Conservation (phyloP, 2,888 invertebrate genomes). For the Chesias legatella region DNA sequence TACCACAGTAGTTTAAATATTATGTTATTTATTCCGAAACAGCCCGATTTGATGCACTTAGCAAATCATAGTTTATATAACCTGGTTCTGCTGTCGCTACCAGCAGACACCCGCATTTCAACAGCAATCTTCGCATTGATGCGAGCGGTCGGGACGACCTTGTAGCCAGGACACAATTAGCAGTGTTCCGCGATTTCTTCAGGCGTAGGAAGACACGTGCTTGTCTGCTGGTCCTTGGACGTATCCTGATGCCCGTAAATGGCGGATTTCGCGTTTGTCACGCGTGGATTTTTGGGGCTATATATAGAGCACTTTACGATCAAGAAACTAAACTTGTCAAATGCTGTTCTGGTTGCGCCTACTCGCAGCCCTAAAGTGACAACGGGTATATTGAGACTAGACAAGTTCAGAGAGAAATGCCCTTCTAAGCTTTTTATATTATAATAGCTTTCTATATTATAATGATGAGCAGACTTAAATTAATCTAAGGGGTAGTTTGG, state of each 20-base stretch:
- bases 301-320: neutral
- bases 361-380: no score
- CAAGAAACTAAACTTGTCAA: no score
- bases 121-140: constrained; percentile 70
- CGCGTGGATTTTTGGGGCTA: neutral
- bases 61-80: constrained; percentile 4
- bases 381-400: no score
- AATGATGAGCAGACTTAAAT: no score
- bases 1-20: no score
- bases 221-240: constrained; percentile 38
- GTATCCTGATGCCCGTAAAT: constrained; percentile 42
- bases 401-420: no score
- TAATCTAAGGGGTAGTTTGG: no score
- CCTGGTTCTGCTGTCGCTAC: constrained; percentile 35
- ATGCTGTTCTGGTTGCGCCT: no score
- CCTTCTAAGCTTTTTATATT: no score
- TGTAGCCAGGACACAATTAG: constrained; percentile 61
- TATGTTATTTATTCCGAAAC: no score
- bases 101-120: constrained; percentile 52
- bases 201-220: constrained; percentile 47
- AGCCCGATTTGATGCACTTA: no score
- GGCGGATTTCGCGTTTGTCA: constrained; percentile 1
- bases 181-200: constrained; percentile 42
- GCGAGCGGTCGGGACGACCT: constrained; percentile 55
- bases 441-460: no score